A percentile compares a stretch with the other conserved stretches of the same genome.
phyloP scores from a whole-genome alignment of 2,113 vertebrate species.

The Dendropsophus ebraccatus region DNA sequence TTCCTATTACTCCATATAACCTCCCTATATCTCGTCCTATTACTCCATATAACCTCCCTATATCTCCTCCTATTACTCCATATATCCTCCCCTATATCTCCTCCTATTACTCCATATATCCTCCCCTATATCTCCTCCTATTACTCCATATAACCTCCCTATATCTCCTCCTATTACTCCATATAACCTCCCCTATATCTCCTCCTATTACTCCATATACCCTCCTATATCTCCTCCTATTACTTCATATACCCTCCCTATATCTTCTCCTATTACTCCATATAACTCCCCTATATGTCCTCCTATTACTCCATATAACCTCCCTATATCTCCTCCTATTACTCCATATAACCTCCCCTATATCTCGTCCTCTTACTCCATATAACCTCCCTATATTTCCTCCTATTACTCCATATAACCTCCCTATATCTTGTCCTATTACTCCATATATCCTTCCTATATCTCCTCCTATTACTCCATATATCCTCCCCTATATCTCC shows the following conservation, averaged over 20 bases:
- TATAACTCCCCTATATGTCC: background rate
- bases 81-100: background rate
- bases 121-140: background rate
- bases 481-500: background rate
- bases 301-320: no score
- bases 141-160: no score
- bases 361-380: background rate
- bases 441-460: background rate
- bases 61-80: constrained; percentile 1
- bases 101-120: constrained; percentile 4
- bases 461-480: constrained; percentile 3
- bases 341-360: background rate
- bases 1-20: constrained; percentile 11
- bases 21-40: background rate
- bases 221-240: constrained; percentile 4
- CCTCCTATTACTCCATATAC: background rate
- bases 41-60: constrained; percentile 1
- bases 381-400: background rate
- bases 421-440: background rate
- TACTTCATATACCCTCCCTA: background rate
- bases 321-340: background rate
- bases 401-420: constrained; percentile 7
- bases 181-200: no score
- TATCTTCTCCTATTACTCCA: constrained; percentile 2
- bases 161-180: no score